Evolutionary conservation across 2,113 vertebrate genomes (phyloP).

Genomic region (Rissa tridactyla): DNA sequence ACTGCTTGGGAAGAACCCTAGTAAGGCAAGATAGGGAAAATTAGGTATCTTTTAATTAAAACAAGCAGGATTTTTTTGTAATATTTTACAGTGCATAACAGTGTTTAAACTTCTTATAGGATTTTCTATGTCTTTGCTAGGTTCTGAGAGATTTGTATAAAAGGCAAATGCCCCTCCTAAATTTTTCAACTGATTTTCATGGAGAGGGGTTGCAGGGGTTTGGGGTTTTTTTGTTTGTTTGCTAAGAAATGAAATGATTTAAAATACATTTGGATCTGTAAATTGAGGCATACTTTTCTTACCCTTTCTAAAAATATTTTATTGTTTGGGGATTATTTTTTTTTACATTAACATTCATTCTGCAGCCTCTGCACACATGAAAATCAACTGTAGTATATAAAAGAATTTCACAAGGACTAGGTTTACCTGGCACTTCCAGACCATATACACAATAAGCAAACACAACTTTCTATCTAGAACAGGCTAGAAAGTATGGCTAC

Average conservation of each 20-base stretch:
- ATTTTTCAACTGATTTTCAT: neutral
- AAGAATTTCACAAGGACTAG: neutral
- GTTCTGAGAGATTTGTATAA: neutral
- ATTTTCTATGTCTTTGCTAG: neutral
- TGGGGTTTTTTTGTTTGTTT: neutral
- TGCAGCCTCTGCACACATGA: neutral
- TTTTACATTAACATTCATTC: neutral
- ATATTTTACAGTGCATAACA: neutral
- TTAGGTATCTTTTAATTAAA: neutral
- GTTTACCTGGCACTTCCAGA: neutral
- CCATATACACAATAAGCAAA: neutral
- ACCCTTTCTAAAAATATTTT: neutral
- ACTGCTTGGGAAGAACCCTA: slow-evolving; percentile 95
- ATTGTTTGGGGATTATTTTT: neutral
- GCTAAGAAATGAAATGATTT: neutral
- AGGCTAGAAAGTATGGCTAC: neutral
- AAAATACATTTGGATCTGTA: neutral
- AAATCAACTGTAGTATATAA: neutral
- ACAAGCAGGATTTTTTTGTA: neutral
- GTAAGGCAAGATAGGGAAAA: slow-evolving; percentile 34
- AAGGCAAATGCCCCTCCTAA: neutral
- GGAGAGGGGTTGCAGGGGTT: fast-evolving
- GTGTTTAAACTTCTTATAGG: neutral
- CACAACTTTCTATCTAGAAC: neutral
- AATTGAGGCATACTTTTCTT: neutral